Evolutionary conservation across 2,113 vertebrate species (phyloP).

Genomic region (Amazona vittata): DNA sequence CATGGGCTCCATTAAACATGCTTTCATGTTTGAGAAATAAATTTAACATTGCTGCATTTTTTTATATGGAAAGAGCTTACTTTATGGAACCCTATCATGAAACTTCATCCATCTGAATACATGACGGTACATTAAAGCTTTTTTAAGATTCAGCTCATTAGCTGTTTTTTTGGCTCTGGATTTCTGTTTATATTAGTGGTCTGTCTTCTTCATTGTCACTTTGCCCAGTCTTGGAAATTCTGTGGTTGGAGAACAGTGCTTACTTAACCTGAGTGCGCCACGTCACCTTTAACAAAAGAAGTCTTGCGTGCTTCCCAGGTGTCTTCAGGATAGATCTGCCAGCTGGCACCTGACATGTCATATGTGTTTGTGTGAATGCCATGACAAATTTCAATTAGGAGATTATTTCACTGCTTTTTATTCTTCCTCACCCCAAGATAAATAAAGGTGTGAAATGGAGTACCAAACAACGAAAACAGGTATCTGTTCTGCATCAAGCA

Average conservation of each 20-base stretch:
- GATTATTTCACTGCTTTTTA: not conserved
- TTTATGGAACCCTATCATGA: not conserved
- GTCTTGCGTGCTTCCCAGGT: accelerated
- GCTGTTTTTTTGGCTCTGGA: not conserved
- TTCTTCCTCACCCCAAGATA: not conserved
- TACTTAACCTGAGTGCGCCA: not conserved
- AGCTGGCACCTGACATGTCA: accelerated
- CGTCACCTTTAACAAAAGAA: not conserved
- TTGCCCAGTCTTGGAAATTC: not conserved
- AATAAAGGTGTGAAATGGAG: not conserved
- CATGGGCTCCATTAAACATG: not conserved
- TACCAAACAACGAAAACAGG: not conserved
- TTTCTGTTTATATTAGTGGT: not conserved
- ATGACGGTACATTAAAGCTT: not conserved
- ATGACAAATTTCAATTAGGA: not conserved
- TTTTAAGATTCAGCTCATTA: not conserved
- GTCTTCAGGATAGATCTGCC: not conserved
- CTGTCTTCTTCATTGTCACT: not conserved
- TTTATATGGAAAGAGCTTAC: not conserved
- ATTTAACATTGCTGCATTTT: not conserved
- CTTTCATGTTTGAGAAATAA: not conserved
- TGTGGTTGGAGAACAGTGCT: not conserved
- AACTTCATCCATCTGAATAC: not conserved
- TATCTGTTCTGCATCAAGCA: not conserved
- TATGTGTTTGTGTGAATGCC: not conserved